Percentiles rank a stretch among this genome's conserved stretches.
Evolutionary conservation across 2,888 invertebrate genomes (phyloP).

Genomic region (Drosophila kuntzei): DNA sequence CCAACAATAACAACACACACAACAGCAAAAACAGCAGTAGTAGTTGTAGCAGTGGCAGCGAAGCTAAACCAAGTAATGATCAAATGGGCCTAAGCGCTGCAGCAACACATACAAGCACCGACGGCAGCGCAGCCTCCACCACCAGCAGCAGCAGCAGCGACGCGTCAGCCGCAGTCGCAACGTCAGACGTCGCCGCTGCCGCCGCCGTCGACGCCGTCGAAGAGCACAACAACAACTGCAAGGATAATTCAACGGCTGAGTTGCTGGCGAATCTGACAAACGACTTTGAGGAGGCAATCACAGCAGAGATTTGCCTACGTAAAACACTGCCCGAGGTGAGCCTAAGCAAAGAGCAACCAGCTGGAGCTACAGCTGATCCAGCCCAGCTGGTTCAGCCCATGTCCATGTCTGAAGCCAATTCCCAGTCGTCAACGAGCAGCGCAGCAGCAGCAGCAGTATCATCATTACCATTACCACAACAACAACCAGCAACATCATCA

Average conservation of each 20-base stretch:
- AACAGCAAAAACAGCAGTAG: conserved; percentile 14
- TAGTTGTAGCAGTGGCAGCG: conserved; percentile 30
- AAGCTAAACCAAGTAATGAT: conserved; percentile 56
- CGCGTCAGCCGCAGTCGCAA: conserved; percentile 54
- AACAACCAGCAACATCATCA: neutral
- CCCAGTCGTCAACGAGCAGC: conserved; percentile 46
- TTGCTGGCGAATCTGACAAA: conserved; percentile 80
- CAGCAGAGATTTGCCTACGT: conserved; percentile 83
- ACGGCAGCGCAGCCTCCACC: conserved; percentile 50
- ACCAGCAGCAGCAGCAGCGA: conserved; percentile 41
- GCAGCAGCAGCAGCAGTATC: conserved; percentile 31
- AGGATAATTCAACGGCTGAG: conserved; percentile 77
- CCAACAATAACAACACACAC: conserved; percentile 32
- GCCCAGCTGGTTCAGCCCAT: conserved; percentile 15
- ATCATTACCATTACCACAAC: neutral
- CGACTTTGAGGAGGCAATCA: conserved; percentile 81
- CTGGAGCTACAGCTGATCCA: conserved; percentile 11
- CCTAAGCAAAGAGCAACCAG: conserved; percentile 57
- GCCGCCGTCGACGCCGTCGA: conserved; percentile 44
- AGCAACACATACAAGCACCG: conserved; percentile 59
- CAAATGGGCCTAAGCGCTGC: conserved; percentile 80
- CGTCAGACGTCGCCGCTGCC: conserved; percentile 32
- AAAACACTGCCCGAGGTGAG: conserved; percentile 79
- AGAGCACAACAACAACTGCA: conserved; percentile 64
- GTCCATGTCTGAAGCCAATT: conserved; percentile 50